Base-by-base conservation (phyloP, 1,140 invertebrate species). In the Lordiphosa collinella region DNA sequence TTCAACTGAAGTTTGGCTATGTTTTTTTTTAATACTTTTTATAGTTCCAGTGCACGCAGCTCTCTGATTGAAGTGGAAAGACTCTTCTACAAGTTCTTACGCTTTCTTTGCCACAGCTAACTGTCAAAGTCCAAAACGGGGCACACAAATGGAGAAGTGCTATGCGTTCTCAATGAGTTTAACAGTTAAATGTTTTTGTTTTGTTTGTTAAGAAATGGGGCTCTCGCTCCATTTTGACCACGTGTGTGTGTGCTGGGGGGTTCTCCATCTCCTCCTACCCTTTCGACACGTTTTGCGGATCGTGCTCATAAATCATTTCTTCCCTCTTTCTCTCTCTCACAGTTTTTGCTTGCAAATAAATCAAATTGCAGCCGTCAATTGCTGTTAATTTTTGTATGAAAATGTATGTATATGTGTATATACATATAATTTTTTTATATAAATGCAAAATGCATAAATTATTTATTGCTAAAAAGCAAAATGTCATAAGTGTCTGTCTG, bases 391-490 rank as follows among this genome's bases (percentile, higher is more conserved):
- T 68, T 35, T 67, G 63, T 46, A 12, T 22, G 59, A 59, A 66
- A 52, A 65, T 64, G 37, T 57, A 41, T 37, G 48, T 35, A 36
- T 18, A 48, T 35, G 22, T 41, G 13, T 37, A 48, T 44, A 54
- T 12, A 16, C 18, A 55, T 29, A 31, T 22, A 16, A 12, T 34
- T 13, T 31, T 47, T 35, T 22, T 3, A 37, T 32, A 29, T 47
- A 16, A 47, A 48, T 48, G 32, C 49, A 67, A 67, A 67, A 68
- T 68, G 55, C 64, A 68, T 68, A 68, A 68, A 68, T 68, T 68
- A 68, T 68, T 68, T 68, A 68, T 68, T 67, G 55, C 63, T 60
- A 68, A 68, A 68, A 68, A 68, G 54, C 64, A 67, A 67, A 68
- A 68, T 68, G 64, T 68, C 64, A 67, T 67, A 67, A 68, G 54